A percentile compares a stretch with the other conserved stretches of the same genome.
phyloP scores from a whole-genome alignment of 2,113 vertebrate genomes.

The Hystrix cristata region DNA sequence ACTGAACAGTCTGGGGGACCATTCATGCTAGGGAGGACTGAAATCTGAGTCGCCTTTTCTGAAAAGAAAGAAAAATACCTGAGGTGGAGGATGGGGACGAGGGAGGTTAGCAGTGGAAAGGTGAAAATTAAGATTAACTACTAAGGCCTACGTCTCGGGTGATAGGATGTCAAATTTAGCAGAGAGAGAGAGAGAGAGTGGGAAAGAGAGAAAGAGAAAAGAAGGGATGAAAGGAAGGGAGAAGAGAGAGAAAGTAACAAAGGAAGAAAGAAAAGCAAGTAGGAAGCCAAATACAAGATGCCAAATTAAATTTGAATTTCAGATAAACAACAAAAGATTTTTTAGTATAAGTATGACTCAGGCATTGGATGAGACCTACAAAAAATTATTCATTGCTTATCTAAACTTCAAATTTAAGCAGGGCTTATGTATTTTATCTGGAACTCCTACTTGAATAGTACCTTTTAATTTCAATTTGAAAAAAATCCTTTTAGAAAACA shows the following conservation, averaged over 20 bases:
- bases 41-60: constrained; percentile 40
- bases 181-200: not conserved
- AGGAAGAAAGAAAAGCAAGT: not conserved
- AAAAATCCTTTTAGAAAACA: constrained; percentile 72
- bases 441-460: constrained; percentile 8
- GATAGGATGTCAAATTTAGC: not conserved
- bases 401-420: constrained; percentile 49
- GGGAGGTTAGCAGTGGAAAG: not conserved
- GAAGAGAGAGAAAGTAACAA: not conserved
- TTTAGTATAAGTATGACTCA: not conserved
- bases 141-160: not conserved
- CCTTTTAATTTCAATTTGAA: constrained; percentile 66
- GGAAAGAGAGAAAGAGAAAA: not conserved
- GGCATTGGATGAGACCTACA: not conserved
- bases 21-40: not conserved
- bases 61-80: constrained; percentile 24
- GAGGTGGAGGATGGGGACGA: not conserved
- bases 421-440: constrained; percentile 47
- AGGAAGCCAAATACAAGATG: not conserved
- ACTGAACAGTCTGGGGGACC: not conserved
- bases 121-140: not conserved
- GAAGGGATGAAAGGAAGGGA: too few relatives aligned
- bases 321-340: not conserved
- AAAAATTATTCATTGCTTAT: constrained; percentile 9
- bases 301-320: constrained; percentile 17